Evolutionary conservation across 2,113 vertebrate species (phyloP).

Genomic region (Acrocephalus kingi): DNA sequence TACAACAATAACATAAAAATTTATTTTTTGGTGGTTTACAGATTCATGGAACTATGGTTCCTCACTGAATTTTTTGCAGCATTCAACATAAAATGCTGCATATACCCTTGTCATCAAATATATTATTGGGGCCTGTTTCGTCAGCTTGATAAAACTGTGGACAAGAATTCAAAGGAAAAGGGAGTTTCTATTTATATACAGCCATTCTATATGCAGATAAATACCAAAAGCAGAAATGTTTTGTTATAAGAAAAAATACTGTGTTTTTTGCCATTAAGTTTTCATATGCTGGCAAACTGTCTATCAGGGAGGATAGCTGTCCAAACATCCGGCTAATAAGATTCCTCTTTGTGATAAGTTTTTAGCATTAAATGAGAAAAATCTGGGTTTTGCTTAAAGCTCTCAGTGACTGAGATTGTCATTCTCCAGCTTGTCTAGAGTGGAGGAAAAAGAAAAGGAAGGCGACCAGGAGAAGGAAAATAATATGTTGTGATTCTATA

Average conservation of each 20-base stretch:
- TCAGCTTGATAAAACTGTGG: not conserved
- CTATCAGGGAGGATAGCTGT: not conserved
- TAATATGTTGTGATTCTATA: not conserved
- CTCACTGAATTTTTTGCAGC: not conserved
- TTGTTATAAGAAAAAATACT: not conserved
- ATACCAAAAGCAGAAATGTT: not conserved
- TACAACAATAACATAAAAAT: not conserved
- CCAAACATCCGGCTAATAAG: not conserved
- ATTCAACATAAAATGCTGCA: not conserved
- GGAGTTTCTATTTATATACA: not conserved
- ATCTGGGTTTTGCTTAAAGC: not conserved
- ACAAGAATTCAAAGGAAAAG: not conserved
- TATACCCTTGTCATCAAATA: not conserved
- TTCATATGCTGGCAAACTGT: not conserved
- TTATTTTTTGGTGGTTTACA: not conserved
- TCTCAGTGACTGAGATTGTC: not conserved
- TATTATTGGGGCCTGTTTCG: not conserved
- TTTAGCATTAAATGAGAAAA: not conserved
- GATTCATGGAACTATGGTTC: not conserved
- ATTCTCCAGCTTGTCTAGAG: not conserved
- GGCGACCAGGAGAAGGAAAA: not conserved
- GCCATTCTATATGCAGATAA: not conserved
- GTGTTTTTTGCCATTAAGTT: not conserved
- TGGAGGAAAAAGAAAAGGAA: not conserved
- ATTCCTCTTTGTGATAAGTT: not conserved